These are phyloP conservation scores for Alouatta palliata DNA, from an alignment of 2,113 vertebrate genomes.

Conservation along the genomic window DNA sequence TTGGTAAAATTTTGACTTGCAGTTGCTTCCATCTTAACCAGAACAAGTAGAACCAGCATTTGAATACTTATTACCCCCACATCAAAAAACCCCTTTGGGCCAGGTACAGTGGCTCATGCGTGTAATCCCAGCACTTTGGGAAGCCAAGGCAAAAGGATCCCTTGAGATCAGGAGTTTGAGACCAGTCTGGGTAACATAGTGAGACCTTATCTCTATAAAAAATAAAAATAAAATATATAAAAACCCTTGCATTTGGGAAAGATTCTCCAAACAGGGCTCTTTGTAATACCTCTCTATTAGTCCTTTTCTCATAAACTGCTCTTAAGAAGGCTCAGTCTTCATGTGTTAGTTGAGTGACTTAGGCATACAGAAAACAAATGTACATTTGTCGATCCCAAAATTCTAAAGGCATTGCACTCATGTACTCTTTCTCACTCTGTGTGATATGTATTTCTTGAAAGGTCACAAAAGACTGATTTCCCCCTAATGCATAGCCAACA, in stretches of 20 bases:
- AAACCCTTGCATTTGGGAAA: neutral
- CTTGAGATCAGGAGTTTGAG: no score
- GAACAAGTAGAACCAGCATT: neutral
- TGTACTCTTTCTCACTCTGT: fast-evolving
- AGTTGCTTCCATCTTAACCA: neutral
- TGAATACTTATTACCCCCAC: neutral
- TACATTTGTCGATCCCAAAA: neutral
- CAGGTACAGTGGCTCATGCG: no score
- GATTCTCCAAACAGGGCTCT: neutral
- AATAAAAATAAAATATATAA: neutral
- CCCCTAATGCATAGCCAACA: neutral
- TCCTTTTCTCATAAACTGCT: neutral
- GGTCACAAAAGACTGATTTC: neutral
- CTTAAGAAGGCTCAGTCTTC: neutral
- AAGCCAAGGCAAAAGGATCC: no score
- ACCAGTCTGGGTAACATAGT: no score
- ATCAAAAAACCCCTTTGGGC: no score
- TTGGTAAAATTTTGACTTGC: neutral
- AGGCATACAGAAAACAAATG: neutral
- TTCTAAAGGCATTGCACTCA: neutral
- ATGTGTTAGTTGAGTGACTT: neutral
- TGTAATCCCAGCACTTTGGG: no score
- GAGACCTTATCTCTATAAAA: neutral
- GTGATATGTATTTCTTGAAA: neutral
- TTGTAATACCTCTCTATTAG: no score